Evolutionary conservation across 2,888 invertebrate species (phyloP), one percentile per base, ranked within the genome.

Genomic region (Eupithecia insigniata): DNA sequence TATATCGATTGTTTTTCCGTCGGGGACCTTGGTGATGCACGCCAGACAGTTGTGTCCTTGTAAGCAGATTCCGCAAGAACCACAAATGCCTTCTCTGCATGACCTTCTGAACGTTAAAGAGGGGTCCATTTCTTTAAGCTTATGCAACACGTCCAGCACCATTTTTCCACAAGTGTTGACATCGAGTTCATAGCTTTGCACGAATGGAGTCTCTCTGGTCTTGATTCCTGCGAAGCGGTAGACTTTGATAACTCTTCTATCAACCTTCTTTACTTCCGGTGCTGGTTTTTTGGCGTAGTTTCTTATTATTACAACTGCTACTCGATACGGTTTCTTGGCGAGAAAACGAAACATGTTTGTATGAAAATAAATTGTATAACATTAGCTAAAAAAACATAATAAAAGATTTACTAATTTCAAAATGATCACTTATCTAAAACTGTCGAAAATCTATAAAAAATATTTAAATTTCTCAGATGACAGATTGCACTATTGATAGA

Each of bases 11-110:
- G 95, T 92, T 82, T 95, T 95, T 0, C 74, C 84, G 0, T 77
- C 69, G 0, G 93, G 93, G 51, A 92, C 85, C 14, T 83, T 86
- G 51, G 93, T 94, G 73, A 95, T 95, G 86, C 97, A 97, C n/a
- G 97, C 96, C 66, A 97, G 92, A 32, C 96, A 95, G 88, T 97
- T 97, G 0, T 87, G 81, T 1, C 97, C 97, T 80, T 96, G 96
- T 65, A 97, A 95, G 86, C 96, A 97, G 92, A 97, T 94, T 0
- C 96, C 95, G 84, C 97, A 97, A 0, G 97, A 97, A 0, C 97
- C 97, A 83, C 97, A 97, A 79, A 97, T 97, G 4, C 97, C 96
- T 91, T 97, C 97, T 34, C 97, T 94, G 83, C 97, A 97, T 0
- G 97, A 97, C 75, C 96, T 92, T 69, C 97, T 90, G 85, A 96